Percentiles rank a stretch among this genome's conserved stretches.
Evolutionary conservation across 1,140 invertebrate species (phyloP).

Genomic region (Drosophila dunni): DNA sequence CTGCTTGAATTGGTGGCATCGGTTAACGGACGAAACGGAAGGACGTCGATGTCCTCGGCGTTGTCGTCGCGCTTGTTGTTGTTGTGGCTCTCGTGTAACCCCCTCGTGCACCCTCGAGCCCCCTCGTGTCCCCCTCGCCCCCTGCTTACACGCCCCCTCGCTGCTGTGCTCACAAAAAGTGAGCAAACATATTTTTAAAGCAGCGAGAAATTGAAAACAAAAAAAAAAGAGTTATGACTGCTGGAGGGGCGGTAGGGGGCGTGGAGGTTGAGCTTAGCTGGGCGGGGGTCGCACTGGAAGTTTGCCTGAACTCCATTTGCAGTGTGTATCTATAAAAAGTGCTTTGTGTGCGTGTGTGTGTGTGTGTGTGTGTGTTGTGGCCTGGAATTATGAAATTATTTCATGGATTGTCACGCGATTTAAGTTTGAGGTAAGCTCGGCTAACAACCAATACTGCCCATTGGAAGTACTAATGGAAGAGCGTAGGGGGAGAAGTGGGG

Average conservation of each 20-base stretch:
- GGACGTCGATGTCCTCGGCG: constrained; percentile 24
- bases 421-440: constrained; percentile 38
- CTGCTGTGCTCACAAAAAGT: constrained; percentile 10
- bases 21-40: constrained; percentile 37
- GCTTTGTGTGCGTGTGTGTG: background rate
- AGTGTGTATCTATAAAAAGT: constrained; percentile 43
- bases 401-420: constrained; percentile 66
- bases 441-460: background rate
- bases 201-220: constrained; percentile 32
- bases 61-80: constrained; percentile 17
- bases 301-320: constrained; percentile 28
- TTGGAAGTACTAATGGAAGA: background rate
- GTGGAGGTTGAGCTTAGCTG: background rate
- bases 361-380: constrained; percentile 20
- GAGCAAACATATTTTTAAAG: constrained; percentile 47
- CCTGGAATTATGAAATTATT: constrained; percentile 69
- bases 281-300: constrained; percentile 17
- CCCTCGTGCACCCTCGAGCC: background rate
- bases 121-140: background rate
- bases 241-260: background rate
- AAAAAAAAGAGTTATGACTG: constrained; percentile 28
- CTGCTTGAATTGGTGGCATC: too few relatives aligned
- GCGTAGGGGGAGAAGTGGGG: background rate
- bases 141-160: constrained; percentile 1
- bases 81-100: constrained; percentile 46